phyloP scores from a whole-genome alignment of 1,140 invertebrate species.

The Mizuhopecten yessoensis region DNA sequence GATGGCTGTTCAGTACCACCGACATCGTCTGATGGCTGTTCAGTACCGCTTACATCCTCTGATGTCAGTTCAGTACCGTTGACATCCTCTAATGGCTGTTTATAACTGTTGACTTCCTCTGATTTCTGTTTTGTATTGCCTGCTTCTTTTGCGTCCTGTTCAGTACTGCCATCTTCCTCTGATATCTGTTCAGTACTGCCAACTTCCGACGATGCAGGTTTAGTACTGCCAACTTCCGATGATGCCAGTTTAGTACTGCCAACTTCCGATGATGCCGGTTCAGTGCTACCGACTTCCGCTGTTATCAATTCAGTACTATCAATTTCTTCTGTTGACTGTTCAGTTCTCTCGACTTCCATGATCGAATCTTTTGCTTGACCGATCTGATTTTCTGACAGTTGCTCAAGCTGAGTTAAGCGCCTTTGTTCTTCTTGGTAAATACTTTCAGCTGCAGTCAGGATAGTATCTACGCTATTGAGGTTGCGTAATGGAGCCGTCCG shows the following conservation, averaged over 20 bases:
- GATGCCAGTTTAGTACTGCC: neutral
- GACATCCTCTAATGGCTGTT: neutral
- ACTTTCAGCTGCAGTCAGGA: neutral
- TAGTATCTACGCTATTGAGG: neutral
- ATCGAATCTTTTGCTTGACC: neutral
- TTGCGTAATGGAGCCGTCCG: neutral
- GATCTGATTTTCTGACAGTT: neutral
- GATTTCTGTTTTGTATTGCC: neutral
- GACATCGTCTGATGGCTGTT: neutral
- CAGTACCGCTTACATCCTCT: neutral
- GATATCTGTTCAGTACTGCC: neutral
- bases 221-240: neutral
- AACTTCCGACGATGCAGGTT: neutral
- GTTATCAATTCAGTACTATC: neutral
- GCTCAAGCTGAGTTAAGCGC: neutral
- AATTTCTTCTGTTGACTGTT: neutral
- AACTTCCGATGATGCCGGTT: neutral
- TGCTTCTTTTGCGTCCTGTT: neutral
- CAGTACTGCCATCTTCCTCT: neutral
- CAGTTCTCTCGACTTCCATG: neutral
- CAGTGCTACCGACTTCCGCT: neutral
- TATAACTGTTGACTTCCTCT: neutral
- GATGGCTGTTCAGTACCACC: neutral
- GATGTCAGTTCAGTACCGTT: neutral
- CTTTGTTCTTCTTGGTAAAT: neutral